Conservation (phyloP, 2,113 vertebrate species). For the Rhabdornis inornatus region DNA sequence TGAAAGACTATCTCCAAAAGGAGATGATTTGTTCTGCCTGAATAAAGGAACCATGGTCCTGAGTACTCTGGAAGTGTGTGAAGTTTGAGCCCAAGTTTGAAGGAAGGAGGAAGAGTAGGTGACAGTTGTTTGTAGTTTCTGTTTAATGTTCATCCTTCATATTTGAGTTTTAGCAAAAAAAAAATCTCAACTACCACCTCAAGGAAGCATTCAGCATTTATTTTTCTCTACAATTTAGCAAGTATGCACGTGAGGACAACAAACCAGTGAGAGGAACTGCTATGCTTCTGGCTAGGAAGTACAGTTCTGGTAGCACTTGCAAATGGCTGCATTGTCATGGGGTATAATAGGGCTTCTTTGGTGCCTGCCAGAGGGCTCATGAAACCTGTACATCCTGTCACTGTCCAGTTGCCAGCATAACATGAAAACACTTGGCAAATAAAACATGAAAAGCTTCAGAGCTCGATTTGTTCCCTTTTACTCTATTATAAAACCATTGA, state of each 20-base stretch:
- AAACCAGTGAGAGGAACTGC: neutral
- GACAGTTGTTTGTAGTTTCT: neutral
- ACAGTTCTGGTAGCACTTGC: neutral
- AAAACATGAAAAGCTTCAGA: constrained; percentile 13
- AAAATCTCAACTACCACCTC: neutral
- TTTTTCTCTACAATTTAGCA: neutral
- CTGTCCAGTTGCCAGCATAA: constrained; percentile 11
- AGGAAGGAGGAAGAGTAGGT: neutral
- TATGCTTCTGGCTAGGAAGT: neutral
- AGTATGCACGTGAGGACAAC: neutral
- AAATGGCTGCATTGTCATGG: neutral
- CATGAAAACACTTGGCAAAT: constrained; percentile 39
- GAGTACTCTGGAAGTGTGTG: neutral
- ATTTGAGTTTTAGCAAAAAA: neutral
- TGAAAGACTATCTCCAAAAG: neutral
- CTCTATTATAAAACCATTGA: neutral
- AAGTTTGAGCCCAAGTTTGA: neutral
- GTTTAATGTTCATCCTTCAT: neutral
- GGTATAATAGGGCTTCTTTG: neutral
- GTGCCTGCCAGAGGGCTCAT: constrained; percentile 19
- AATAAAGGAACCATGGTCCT: neutral
- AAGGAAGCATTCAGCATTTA: neutral
- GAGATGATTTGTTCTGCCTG: neutral
- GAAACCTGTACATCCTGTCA: constrained; percentile 33
- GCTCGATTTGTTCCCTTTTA: neutral